Conservation (phyloP, 2,113 vertebrate genomes). For the Alces alces region DNA sequence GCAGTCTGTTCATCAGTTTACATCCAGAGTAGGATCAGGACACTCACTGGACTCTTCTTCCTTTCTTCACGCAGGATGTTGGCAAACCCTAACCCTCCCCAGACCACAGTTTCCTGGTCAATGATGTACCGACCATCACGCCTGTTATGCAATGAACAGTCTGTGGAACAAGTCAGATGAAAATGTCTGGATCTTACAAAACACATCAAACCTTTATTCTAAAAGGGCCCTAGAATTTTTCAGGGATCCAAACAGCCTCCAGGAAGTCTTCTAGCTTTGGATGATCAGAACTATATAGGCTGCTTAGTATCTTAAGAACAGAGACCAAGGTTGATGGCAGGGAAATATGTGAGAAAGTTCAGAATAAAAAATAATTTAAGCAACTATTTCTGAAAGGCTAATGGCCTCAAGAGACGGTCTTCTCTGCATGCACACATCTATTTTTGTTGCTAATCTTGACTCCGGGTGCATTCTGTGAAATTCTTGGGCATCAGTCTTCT, state of each 20-base stretch:
- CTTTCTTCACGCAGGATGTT: neutral
- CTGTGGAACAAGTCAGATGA: neutral
- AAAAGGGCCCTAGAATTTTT: neutral
- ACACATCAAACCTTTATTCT: neutral
- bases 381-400: neutral
- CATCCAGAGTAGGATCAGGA: neutral
- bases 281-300: accelerated
- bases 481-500: neutral
- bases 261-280: neutral
- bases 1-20: neutral
- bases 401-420: neutral
- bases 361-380: neutral
- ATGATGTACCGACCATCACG: accelerated
- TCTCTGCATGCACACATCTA: neutral
- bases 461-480: neutral
- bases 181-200: neutral
- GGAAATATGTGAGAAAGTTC: neutral
- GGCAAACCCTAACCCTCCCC: too few relatives aligned
- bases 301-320: neutral
- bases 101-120: neutral
- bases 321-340: neutral
- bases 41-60: accelerated
- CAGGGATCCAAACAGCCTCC: neutral
- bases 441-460: neutral
- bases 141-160: accelerated